A percentile compares a stretch with the other conserved stretches of the same genome.
phyloP scores from a whole-genome alignment of 2,113 vertebrate genomes.

The Shinisaurus crocodilurus region DNA sequence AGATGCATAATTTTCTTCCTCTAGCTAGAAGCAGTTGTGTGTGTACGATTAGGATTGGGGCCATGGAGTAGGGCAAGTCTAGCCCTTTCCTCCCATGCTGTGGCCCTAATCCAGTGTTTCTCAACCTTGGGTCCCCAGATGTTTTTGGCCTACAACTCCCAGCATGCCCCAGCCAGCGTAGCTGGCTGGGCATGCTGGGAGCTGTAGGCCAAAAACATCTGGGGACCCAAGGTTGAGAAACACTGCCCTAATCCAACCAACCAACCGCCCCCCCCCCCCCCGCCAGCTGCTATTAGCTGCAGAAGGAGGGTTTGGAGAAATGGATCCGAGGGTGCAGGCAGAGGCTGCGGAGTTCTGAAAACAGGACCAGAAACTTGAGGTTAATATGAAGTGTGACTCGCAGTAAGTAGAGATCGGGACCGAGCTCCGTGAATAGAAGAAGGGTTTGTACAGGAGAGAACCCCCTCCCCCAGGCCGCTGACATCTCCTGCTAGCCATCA shows the following conservation, averaged over 20 bases:
- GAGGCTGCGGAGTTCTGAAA: not conserved
- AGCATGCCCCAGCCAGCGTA: too few relatives aligned
- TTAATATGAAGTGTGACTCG: not conserved
- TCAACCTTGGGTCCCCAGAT: too few relatives aligned
- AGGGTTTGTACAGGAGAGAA: not conserved
- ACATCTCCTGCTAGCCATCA: not conserved
- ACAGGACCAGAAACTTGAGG: not conserved
- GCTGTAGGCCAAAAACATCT: too few relatives aligned
- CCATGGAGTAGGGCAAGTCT: too few relatives aligned
- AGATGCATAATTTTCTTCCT: not conserved
- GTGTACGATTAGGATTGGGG: not conserved
- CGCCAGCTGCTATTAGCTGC: not conserved
- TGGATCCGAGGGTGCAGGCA: not conserved
- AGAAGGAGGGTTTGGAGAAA: not conserved
- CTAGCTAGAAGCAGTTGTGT: not conserved
- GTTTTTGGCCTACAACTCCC: too few relatives aligned
- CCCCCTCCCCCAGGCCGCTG: too few relatives aligned
- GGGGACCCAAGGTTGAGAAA: too few relatives aligned
- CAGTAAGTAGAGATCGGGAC: not conserved
- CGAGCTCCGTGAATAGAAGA: not conserved
- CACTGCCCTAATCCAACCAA: too few relatives aligned
- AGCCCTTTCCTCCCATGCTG: not conserved
- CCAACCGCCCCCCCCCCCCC: not conserved
- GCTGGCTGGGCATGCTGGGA: too few relatives aligned
- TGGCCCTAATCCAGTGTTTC: not conserved